Conservation (phyloP, 2,797 vertebrate species). For the Echiichthys vipera region DNA sequence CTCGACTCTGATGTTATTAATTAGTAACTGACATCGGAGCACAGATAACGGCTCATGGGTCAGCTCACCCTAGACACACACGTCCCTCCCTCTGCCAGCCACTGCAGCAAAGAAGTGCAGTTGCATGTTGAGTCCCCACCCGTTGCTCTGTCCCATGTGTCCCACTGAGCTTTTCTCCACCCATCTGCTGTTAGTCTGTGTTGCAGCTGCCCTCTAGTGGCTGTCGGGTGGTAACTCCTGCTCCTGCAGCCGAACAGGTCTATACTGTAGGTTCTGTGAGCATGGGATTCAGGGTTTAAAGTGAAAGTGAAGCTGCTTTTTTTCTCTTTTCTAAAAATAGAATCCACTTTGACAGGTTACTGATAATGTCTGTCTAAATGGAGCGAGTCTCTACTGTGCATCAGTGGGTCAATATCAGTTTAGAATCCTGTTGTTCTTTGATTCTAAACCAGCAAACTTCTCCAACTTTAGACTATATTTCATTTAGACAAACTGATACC, state of each 20-base stretch:
- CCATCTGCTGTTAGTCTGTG: constrained; percentile 21
- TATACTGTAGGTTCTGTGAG: constrained; percentile 17
- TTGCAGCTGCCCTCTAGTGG: constrained; percentile 79
- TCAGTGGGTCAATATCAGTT: neutral
- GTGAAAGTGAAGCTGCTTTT: constrained; percentile 77
- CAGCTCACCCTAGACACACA: neutral
- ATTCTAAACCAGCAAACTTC: neutral
- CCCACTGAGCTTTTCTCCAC: neutral
- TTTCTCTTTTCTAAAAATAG: constrained; percentile 46
- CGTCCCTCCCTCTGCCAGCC: neutral
- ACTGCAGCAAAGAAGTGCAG: neutral
- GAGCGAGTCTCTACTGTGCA: neutral
- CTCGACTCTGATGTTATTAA: constrained; percentile 18
- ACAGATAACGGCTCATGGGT: constrained; percentile 15
- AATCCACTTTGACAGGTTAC: constrained; percentile 54
- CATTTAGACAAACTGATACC: neutral
- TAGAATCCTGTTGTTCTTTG: neutral
- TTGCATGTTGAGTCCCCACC: constrained; percentile 15
- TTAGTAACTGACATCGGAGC: constrained; percentile 24
- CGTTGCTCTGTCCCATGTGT: constrained; percentile 12
- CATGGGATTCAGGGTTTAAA: constrained; percentile 78
- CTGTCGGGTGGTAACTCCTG: constrained; percentile 19
- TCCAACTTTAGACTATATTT: neutral
- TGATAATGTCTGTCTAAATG: neutral
- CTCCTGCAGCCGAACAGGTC: neutral